A percentile compares a stretch with the other conserved stretches of the same genome.
Conservation (phyloP, 2,113 vertebrate genomes). For the Ellobius talpinus region DNA sequence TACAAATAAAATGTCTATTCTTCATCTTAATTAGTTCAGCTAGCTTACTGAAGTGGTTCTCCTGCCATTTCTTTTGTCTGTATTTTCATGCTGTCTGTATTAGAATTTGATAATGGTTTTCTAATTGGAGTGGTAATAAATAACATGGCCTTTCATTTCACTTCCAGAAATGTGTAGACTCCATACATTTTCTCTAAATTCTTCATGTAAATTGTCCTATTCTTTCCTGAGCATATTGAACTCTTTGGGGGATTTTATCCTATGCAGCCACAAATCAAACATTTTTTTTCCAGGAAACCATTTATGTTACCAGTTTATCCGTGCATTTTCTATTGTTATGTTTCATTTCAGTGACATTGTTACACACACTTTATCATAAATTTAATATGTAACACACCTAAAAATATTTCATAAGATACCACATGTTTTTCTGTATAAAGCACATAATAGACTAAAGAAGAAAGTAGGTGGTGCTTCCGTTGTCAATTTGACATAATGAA, state of each 20-base stretch:
- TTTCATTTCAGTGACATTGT: too few species aligned
- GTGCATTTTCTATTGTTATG: neutral
- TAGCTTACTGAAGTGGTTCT: neutral
- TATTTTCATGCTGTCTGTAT: fast-evolving
- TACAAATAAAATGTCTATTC: neutral
- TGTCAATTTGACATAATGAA: neutral
- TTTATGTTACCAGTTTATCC: neutral
- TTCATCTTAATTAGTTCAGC: neutral
- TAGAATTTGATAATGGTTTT: conserved; percentile 16
- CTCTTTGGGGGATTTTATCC: neutral
- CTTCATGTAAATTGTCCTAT: neutral
- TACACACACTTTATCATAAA: neutral
- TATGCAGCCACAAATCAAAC: neutral
- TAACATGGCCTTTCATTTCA: neutral
- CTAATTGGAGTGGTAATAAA: neutral
- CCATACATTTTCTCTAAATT: neutral
- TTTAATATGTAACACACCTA: neutral
- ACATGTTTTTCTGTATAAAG: neutral
- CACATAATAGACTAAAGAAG: neutral
- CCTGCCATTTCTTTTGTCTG: neutral
- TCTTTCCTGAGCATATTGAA: neutral
- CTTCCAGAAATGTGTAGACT: neutral
- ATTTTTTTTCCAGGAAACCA: neutral
- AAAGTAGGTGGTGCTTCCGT: neutral
- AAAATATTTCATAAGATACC: neutral